Evolutionary conservation across 1,140 invertebrate genomes (phyloP), one percentile per base, ranked within the genome.

Genomic region (Araneus ventricosus): DNA sequence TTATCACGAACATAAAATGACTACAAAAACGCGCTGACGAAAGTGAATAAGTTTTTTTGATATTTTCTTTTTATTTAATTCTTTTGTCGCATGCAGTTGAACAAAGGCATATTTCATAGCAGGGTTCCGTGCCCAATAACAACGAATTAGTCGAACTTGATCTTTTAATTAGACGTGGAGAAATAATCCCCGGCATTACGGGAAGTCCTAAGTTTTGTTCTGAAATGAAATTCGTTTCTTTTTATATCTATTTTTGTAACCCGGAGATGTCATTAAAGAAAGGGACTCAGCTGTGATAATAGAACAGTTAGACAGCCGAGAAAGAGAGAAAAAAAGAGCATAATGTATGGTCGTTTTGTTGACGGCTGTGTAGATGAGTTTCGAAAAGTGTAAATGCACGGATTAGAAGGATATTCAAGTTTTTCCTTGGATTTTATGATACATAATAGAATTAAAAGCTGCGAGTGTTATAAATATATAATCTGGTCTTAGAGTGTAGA

Each of bases 241-340:
- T 70, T 70, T 70, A 7, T 70, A 27, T 70, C 63, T 67, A 30
- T 70, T 70, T 70, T 70, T 30, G 63, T 70, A 70, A 70, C 63
- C 63, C 63, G 63, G 63, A 70, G 63, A 70, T 70, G 63, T 70
- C 63, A 70, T 70, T 70, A 70, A 67, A 30, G 63, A 70, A 70
- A 70, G 63, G 27, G 27, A 41, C 34, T 80, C 79, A 80, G 79
- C 79, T 80, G 79, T 39, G 37, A 80, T 80, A 39, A 80, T 80
- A 80, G 79, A 80, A 41, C 34, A 80, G 20, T 39, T 20, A 80
- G 39, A 10, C 34, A 80, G 17, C 17, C 6, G 45, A 52, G 14
- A 52, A 52, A 52, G 45, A 52, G 10, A 37, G 70, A 79, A 27
- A 79, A 79, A 79, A n/a, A 63, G 24, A 63, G 8, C 59, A 79